Conservation (phyloP, 2,113 vertebrate genomes). For the Rhipidura dahli region DNA sequence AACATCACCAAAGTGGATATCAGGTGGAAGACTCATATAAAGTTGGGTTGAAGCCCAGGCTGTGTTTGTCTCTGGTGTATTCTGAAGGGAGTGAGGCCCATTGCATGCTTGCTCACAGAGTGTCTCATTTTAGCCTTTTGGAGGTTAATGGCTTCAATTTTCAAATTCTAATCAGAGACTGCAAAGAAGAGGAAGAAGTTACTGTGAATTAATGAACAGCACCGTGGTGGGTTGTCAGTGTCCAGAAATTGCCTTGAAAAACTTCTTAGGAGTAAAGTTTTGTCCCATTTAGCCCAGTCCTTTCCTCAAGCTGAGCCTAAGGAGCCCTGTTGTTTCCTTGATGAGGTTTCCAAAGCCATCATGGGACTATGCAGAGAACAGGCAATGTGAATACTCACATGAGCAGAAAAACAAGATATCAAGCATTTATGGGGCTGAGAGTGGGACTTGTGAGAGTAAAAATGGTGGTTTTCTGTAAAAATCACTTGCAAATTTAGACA, state of each 20-base stretch:
- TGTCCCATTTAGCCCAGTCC: background rate
- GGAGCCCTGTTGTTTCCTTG: background rate
- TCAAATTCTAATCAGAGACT: background rate
- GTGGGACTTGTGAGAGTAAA: background rate
- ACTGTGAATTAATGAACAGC: background rate
- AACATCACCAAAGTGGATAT: background rate
- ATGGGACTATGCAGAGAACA: background rate
- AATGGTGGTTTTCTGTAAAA: background rate
- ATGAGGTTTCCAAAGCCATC: background rate
- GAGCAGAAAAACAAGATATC: background rate
- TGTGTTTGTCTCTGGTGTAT: background rate
- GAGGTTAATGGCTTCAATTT: background rate
- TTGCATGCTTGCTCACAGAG: background rate
- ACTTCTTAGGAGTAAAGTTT: background rate
- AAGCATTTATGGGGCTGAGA: background rate
- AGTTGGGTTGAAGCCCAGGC: background rate
- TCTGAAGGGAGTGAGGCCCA: background rate
- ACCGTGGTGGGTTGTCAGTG: accelerated
- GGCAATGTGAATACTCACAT: background rate
- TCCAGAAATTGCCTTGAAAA: background rate
- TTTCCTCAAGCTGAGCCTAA: background rate
- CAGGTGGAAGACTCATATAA: background rate
- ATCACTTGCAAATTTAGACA: background rate
- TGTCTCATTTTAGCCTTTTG: background rate
- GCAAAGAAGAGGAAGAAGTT: background rate